These are phyloP conservation scores for Neodiprion fabricii DNA, from an alignment of 1,140 invertebrate species.

Conservation along the genomic window DNA sequence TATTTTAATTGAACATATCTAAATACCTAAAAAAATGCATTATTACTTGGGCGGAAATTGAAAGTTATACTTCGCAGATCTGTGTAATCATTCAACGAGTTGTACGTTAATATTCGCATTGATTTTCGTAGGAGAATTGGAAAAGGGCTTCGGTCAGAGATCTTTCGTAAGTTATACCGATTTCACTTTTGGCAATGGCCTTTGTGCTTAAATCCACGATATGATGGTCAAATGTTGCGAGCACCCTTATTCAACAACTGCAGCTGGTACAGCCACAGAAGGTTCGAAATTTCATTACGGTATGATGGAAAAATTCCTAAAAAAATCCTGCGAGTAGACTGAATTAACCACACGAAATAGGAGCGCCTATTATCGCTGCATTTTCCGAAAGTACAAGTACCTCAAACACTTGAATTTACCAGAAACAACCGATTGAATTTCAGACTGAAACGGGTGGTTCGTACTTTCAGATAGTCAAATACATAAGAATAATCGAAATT, in stretches of 20 bases:
- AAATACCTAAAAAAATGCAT: too few species aligned
- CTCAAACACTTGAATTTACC: conserved; percentile 7
- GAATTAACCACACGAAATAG: too few species aligned
- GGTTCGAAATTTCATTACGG: too few species aligned
- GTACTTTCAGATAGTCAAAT: conserved; percentile 29
- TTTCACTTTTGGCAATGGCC: conserved; percentile 64
- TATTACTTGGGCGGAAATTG: too few species aligned
- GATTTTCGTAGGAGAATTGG: not conserved
- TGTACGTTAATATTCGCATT: not conserved
- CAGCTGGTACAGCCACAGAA: not conserved
- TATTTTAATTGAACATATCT: too few species aligned
- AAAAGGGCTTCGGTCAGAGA: not conserved
- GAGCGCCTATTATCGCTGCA: too few species aligned
- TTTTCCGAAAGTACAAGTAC: not conserved
- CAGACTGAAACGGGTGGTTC: conserved; percentile 17
- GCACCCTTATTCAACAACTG: not conserved
- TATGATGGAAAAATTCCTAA: too few species aligned
- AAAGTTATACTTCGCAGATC: not conserved
- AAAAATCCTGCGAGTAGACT: too few species aligned
- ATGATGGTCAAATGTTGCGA: not conserved
- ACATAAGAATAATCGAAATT: conserved; percentile 14
- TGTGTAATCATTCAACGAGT: not conserved
- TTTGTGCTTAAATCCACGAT: conserved; percentile 34
- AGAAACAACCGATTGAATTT: too few species aligned
- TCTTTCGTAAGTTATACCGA: conserved; percentile 24